Percentiles rank a stretch among this genome's conserved stretches.
phyloP scores from a whole-genome alignment of 2,797 vertebrate species.

The Lutjanus campechanus region DNA sequence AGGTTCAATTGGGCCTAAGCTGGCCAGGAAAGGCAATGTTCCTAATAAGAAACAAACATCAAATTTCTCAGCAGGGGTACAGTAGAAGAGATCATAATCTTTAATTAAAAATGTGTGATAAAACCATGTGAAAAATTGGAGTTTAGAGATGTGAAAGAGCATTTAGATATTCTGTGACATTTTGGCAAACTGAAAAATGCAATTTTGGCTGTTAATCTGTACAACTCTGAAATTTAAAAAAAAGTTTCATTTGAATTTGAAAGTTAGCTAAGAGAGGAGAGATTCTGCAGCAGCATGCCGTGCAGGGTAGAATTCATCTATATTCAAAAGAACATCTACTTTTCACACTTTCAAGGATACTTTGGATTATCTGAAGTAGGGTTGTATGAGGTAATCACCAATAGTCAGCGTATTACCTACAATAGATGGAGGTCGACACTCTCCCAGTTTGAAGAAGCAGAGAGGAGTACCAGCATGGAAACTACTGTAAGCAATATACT shows the following conservation, averaged over 20 bases:
- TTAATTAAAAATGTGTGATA: neutral
- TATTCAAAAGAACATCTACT: neutral
- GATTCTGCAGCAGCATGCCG: neutral
- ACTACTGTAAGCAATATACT: too few relatives aligned
- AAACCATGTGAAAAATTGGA: neutral
- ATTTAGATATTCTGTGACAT: neutral
- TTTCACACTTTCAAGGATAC: neutral
- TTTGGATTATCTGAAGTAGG: too few relatives aligned
- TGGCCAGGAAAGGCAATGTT: conserved; percentile 6
- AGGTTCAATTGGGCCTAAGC: conserved; percentile 36
- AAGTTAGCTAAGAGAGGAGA: neutral
- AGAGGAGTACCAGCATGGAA: too few relatives aligned
- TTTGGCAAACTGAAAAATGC: neutral
- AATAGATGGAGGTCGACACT: too few relatives aligned
- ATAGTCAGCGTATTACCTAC: too few relatives aligned
- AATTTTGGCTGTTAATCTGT: neutral
- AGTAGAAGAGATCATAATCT: neutral
- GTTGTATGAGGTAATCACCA: too few relatives aligned
- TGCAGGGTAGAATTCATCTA: too few relatives aligned
- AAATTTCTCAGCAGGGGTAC: conserved; percentile 1
- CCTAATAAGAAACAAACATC: neutral
- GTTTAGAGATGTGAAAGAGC: neutral
- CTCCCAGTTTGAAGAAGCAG: too few relatives aligned
- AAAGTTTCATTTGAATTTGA: neutral
- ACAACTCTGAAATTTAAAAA: neutral